Conservation (phyloP, 2,113 vertebrate species). For the Monarcha castaneiventris region DNA sequence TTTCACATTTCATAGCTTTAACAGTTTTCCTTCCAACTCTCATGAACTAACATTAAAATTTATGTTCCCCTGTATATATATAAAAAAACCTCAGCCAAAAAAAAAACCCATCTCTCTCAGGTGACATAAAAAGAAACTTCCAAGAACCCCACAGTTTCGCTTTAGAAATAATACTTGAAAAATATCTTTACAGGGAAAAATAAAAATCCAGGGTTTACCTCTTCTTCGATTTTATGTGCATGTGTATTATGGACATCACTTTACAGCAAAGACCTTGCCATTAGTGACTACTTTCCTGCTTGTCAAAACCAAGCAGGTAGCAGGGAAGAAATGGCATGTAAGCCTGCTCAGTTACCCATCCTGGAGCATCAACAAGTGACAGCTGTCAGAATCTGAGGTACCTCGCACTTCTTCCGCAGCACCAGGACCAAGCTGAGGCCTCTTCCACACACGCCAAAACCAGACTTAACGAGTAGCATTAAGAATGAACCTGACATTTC, state of each 20-base stretch:
- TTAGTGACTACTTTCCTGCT: neutral
- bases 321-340: neutral
- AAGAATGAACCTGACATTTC: neutral
- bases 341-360: neutral
- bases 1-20: neutral
- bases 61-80: neutral
- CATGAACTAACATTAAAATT: neutral
- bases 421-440: neutral
- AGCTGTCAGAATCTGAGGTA: neutral
- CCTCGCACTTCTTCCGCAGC: neutral
- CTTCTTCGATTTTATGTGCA: neutral
- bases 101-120: neutral
- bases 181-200: neutral
- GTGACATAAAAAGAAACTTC: constrained; percentile 6
- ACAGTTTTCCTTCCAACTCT: neutral
- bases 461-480: neutral
- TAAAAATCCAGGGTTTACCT: neutral
- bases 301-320: neutral
- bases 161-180: constrained; percentile 4
- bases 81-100: constrained; percentile 7
- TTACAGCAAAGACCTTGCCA: neutral
- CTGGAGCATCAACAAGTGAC: neutral
- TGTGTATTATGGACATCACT: neutral
- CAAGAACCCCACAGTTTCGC: neutral
- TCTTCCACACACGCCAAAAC: neutral